A percentile compares a stretch with the other conserved stretches of the same genome.
Conservation (phyloP, 2,888 invertebrate species). For the Microctonus hyperodae region DNA sequence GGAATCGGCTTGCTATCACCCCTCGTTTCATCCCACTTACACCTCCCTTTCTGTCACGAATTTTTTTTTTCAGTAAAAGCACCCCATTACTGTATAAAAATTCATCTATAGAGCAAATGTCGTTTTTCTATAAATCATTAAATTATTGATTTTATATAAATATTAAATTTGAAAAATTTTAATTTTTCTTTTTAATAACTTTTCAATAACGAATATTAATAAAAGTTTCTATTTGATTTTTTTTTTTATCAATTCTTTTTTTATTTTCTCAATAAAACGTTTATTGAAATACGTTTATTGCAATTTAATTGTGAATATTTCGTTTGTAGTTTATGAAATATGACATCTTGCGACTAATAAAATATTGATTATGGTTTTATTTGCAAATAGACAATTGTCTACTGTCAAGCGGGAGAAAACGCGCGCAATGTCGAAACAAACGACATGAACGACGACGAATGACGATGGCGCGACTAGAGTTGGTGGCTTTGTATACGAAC, state of each 20-base stretch:
- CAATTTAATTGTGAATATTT: not conserved
- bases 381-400: slow-evolving; percentile 53
- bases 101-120: too few relatives aligned
- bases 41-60: not conserved
- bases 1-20: slow-evolving; percentile 45
- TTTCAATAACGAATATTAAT: too few relatives aligned
- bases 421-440: slow-evolving; percentile 17
- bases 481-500: slow-evolving; percentile 61
- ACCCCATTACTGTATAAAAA: too few relatives aligned
- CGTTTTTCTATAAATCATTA: too few relatives aligned
- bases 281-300: slow-evolving; percentile 18
- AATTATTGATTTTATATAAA: too few relatives aligned
- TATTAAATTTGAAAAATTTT: too few relatives aligned
- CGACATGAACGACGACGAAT: slow-evolving; percentile 32
- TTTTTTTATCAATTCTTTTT: not conserved
- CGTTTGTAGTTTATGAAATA: not conserved
- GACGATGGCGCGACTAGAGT: slow-evolving; percentile 40
- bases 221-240: too few relatives aligned
- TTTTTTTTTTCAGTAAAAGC: too few relatives aligned
- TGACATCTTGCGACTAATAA: slow-evolving; percentile 42
- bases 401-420: slow-evolving; percentile 19
- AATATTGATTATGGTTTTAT: slow-evolving; percentile 62
- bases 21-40: slow-evolving; percentile 24
- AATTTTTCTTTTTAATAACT: too few relatives aligned
- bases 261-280: too few relatives aligned